A percentile compares a stretch with the other conserved stretches of the same genome.
These are phyloP conservation scores for Calephelis nemesis DNA, from an alignment of 1,140 invertebrate species.

Conservation along the genomic window DNA sequence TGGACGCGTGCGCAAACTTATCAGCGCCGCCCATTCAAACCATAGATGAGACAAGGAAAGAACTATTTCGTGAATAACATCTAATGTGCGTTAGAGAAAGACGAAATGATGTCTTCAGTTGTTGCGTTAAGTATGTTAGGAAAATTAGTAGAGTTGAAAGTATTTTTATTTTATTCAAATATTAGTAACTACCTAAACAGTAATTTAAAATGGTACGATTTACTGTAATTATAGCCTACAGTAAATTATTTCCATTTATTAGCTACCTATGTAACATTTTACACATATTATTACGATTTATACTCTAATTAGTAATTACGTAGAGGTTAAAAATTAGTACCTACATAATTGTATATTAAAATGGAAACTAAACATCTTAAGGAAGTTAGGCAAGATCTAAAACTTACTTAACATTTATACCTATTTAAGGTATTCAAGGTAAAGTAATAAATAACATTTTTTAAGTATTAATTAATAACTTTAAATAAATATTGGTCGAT, in stretches of 20 bases:
- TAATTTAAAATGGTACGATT: not conserved
- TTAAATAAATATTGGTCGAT: too few species aligned
- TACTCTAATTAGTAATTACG: too few species aligned
- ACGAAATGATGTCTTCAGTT: constrained; percentile 25
- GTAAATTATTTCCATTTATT: not conserved
- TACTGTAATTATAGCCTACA: not conserved
- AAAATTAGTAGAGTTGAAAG: constrained; percentile 14
- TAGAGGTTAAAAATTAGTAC: too few species aligned
- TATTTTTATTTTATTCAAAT: not conserved
- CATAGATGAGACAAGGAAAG: constrained; percentile 55
- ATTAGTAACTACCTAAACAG: not conserved
- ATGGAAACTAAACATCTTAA: too few species aligned
- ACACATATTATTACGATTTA: too few species aligned
- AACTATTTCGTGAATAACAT: constrained; percentile 26
- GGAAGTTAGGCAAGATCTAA: too few species aligned
- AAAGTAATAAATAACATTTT: too few species aligned
- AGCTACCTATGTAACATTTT: not conserved
- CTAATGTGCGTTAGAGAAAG: constrained; percentile 39
- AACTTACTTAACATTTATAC: too few species aligned
- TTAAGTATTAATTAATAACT: too few species aligned
- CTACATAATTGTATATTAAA: too few species aligned
- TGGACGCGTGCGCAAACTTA: constrained; percentile 34
- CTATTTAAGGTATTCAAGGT: too few species aligned
- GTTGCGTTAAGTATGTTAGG: constrained; percentile 11
- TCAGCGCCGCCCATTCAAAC: constrained; percentile 63